Evolutionary conservation across 2,113 vertebrate species (phyloP).

Genomic region (Panurus biarmicus): DNA sequence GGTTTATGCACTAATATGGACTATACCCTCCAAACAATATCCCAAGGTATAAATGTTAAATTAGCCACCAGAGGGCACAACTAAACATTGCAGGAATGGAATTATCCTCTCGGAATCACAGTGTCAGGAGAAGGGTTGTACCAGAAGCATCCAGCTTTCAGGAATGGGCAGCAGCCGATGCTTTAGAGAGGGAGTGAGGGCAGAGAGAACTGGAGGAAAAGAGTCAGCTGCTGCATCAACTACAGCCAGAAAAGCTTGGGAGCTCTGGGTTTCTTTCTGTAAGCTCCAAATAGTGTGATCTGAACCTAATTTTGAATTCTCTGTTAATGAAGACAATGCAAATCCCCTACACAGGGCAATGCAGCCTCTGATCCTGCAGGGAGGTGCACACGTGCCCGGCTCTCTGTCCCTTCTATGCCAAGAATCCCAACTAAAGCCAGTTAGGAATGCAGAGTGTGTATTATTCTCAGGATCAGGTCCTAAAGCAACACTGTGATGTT

Average conservation of each 20-base stretch:
- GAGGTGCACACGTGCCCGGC: not conserved
- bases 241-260: not conserved
- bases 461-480: not conserved
- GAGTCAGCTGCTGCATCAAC: not conserved
- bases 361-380: not conserved
- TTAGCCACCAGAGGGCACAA: slow-evolving; percentile 54
- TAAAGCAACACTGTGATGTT: not conserved
- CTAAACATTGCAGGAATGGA: not conserved
- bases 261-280: not conserved
- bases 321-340: not conserved
- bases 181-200: not conserved
- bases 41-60: not conserved
- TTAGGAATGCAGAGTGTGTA: not conserved
- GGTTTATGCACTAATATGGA: not conserved
- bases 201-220: not conserved
- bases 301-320: not conserved
- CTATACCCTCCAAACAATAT: not conserved
- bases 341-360: not conserved
- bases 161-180: not conserved
- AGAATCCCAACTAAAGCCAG: not conserved
- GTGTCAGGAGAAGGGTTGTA: not conserved
- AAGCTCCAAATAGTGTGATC: not conserved
- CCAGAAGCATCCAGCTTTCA: not conserved
- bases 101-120: rapidly evolving
- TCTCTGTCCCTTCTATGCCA: not conserved